Evolutionary conservation across 2,888 invertebrate species (phyloP).

Genomic region (Antheraea yamamai): DNA sequence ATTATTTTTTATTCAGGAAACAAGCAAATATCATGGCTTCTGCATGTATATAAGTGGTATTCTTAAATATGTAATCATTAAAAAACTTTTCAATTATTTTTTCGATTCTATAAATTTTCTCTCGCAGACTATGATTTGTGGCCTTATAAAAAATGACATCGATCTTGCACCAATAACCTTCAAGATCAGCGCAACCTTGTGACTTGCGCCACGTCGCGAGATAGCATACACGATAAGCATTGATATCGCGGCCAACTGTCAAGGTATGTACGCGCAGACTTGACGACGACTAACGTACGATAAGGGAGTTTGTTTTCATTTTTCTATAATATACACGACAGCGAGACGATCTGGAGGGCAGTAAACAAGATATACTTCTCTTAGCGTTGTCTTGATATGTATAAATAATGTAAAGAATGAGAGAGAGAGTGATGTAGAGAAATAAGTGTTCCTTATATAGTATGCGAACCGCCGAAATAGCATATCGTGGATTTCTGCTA

Average conservation of each 20-base stretch:
- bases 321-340: conserved; percentile 30
- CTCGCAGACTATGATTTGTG: neutral
- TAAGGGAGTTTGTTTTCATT: conserved; percentile 51
- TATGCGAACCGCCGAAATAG: too few species aligned
- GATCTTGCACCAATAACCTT: neutral
- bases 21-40: too few species aligned
- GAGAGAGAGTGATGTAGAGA: too few species aligned
- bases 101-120: neutral
- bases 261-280: conserved; percentile 70
- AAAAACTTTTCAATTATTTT: neutral
- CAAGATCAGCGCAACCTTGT: conserved; percentile 13
- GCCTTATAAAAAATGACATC: neutral
- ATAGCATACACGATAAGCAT: conserved; percentile 41
- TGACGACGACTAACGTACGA: conserved; percentile 63
- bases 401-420: too few species aligned
- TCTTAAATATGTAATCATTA: neutral
- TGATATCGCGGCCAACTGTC: conserved; percentile 65
- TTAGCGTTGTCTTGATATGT: neutral
- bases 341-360: conserved; percentile 17
- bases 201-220: conserved; percentile 29
- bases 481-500: too few species aligned
- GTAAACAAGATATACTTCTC: conserved; percentile 3
- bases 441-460: neutral
- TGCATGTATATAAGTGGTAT: neutral
- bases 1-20: too few species aligned